A percentile compares a stretch with the other conserved stretches of the same genome.
phyloP scores from a whole-genome alignment of 92 coral and sea anemone genomes.

The Phenganax stokvisi region DNA sequence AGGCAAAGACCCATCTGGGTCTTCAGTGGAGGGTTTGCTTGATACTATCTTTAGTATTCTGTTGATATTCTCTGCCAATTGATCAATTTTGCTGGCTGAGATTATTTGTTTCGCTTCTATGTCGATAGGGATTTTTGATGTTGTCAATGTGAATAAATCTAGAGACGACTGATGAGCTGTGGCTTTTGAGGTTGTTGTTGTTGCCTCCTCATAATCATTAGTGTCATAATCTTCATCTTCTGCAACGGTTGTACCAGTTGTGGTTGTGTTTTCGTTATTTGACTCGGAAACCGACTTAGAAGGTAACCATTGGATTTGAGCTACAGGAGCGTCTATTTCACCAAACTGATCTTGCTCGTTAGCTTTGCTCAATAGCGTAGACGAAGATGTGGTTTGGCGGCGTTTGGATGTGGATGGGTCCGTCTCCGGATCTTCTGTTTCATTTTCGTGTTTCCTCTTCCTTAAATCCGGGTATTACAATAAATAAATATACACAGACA shows the following conservation, averaged over 20 bases:
- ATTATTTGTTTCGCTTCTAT: background rate
- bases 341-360: background rate
- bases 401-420: background rate
- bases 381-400: slow-evolving; percentile 4
- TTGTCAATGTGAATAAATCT: slow-evolving; percentile 5
- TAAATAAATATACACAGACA: background rate
- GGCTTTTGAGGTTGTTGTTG: slow-evolving; percentile 9
- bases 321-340: background rate
- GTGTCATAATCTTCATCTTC: background rate
- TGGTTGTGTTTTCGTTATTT: background rate
- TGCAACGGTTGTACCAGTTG: background rate
- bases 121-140: background rate
- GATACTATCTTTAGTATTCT: slow-evolving; percentile 17
- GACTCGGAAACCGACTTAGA: background rate
- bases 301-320: background rate
- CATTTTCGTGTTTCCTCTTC: background rate
- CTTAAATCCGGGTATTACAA: background rate
- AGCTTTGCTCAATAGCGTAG: background rate
- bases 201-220: background rate
- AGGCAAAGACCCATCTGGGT: background rate
- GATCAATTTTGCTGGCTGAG: background rate
- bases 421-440: background rate
- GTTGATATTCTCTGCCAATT: slow-evolving; percentile 11
- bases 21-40: background rate
- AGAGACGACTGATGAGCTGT: slow-evolving; percentile 11